phyloP scores from a whole-genome alignment of 1,140 invertebrate species.

The Philotrypesis tridentata region DNA sequence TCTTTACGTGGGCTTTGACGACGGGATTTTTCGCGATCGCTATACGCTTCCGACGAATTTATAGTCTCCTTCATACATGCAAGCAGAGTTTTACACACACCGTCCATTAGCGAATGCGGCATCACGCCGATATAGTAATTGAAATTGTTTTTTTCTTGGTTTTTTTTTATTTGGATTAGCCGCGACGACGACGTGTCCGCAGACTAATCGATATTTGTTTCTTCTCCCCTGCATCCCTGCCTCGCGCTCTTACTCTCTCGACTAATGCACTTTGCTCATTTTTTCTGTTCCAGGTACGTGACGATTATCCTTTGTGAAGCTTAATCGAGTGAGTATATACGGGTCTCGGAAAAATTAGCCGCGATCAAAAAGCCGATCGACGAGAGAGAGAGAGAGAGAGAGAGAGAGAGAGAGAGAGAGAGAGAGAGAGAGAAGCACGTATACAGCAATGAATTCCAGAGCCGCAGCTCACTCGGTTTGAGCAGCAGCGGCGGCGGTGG shows the following conservation, averaged over 20 bases:
- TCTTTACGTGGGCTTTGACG: slow-evolving; percentile 25
- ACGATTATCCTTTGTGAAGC: no score
- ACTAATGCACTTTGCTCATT: neutral
- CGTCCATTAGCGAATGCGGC: slow-evolving; percentile 5
- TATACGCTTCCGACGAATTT: neutral
- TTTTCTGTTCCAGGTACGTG: slow-evolving; percentile 36
- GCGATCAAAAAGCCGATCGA: no score
- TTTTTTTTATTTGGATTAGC: neutral
- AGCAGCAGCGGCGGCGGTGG: no score
- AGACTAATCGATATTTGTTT: neutral
- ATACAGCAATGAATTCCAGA: neutral
- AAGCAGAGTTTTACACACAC: no score
- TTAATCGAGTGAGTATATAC: no score
- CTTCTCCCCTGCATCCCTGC: no score
- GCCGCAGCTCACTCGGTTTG: neutral
- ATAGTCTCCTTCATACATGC: no score
- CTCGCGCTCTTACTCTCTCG: neutral
- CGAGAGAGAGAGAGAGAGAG: no score
- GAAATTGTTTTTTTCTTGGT: slow-evolving; percentile 28
- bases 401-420: no score
- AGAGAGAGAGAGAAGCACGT: no score
- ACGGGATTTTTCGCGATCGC: slow-evolving; percentile 28
- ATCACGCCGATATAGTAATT: slow-evolving; percentile 6
- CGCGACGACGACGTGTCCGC: neutral
- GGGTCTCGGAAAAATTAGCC: no score